phyloP scores from a whole-genome alignment of 2,888 invertebrate species.

The Trileptium ribeirensis region DNA sequence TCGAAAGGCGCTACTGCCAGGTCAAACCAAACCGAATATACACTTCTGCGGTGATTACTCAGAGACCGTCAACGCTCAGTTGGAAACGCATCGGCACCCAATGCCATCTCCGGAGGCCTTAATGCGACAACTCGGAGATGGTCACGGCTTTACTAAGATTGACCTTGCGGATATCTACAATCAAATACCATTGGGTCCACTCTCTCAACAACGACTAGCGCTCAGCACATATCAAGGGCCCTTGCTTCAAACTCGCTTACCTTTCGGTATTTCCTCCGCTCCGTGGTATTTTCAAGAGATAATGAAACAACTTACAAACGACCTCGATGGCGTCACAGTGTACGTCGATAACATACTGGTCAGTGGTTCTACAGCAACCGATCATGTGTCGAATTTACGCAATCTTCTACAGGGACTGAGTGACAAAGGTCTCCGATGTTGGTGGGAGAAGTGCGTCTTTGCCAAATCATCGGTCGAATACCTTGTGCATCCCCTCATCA shows the following conservation, averaged over 20 bases:
- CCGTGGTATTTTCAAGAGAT: constrained; percentile 29
- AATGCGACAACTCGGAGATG: not conserved
- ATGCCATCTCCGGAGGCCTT: constrained; percentile 1
- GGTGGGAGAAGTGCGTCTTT: constrained; percentile 22
- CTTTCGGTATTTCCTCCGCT: constrained; percentile 20
- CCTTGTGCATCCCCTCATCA: constrained; percentile 7
- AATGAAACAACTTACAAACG: constrained; percentile 26
- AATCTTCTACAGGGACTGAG: not conserved
- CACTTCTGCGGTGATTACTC: not conserved
- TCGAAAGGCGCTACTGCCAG: not conserved
- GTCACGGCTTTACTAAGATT: not conserved
- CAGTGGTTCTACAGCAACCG: not conserved
- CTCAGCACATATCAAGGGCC: constrained; percentile 25
- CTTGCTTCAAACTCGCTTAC: constrained; percentile 23
- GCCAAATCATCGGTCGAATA: not conserved
- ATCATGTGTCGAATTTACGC: not conserved
- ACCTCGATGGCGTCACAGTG: constrained; percentile 22
- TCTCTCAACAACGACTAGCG: not conserved
- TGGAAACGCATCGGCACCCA: constrained; percentile 8
- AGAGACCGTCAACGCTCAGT: constrained; percentile 1
- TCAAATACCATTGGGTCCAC: not conserved
- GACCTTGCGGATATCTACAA: constrained; percentile 5
- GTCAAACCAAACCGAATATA: not conserved
- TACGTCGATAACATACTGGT: constrained; percentile 19
- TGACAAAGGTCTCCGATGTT: constrained; percentile 18